These are phyloP conservation scores for Heliconius melpomene DNA, from an alignment of 1,140 invertebrate species.

Conservation along the genomic window DNA sequence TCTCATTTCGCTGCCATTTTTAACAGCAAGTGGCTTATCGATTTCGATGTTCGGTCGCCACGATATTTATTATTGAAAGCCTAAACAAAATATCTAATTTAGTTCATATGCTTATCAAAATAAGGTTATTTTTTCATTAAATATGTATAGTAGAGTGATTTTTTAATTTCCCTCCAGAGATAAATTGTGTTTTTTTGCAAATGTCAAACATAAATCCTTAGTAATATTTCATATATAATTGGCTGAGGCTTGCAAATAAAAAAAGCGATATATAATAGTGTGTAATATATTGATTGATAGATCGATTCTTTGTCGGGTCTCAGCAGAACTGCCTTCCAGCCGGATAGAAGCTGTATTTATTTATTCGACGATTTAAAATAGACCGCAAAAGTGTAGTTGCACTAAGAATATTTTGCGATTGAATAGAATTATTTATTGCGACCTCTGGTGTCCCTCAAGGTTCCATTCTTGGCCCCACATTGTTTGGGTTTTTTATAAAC, in stretches of 20 bases:
- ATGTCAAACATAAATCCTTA: constrained; percentile 11
- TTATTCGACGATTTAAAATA: too few relatives aligned
- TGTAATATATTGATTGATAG: too few relatives aligned
- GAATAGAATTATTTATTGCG: too few relatives aligned
- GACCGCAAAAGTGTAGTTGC: too few relatives aligned
- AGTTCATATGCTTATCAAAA: background rate
- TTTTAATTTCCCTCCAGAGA: constrained; percentile 23
- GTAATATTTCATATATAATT: constrained; percentile 5
- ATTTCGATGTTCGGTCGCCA: constrained; percentile 26
- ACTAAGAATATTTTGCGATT: too few relatives aligned
- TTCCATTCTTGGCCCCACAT: too few relatives aligned
- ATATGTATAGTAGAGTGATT: background rate
- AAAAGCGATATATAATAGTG: background rate
- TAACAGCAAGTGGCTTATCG: constrained; percentile 29
- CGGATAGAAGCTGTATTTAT: too few relatives aligned
- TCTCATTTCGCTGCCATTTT: constrained; percentile 32
- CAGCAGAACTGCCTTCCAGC: too few relatives aligned
- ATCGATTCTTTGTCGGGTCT: too few relatives aligned
- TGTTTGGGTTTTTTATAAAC: too few relatives aligned
- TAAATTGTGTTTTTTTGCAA: constrained; percentile 18
- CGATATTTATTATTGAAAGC: constrained; percentile 26
- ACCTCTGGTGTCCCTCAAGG: too few relatives aligned
- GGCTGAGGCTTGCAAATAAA: background rate
- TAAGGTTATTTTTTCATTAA: constrained; percentile 20
- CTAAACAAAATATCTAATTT: background rate